Percentiles rank a stretch among this genome's conserved stretches.
Evolutionary conservation across 2,797 vertebrate species (phyloP).

Genomic region (Hozukius guyotensis): DNA sequence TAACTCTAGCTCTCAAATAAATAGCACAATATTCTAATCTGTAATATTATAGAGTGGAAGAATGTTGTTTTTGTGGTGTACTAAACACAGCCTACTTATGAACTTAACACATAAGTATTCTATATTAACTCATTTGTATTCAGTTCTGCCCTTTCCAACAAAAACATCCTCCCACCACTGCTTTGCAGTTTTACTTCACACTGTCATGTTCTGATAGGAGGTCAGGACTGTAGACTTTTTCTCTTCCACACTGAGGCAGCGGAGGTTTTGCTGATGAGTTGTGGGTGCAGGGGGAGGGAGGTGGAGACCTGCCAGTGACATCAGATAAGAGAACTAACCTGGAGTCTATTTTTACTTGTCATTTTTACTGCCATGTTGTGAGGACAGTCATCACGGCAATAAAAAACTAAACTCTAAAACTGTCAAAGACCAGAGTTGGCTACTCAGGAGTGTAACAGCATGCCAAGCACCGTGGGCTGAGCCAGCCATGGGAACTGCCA

Average conservation of each 20-base stretch:
- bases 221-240: neutral
- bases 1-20: neutral
- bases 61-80: neutral
- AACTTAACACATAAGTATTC: neutral
- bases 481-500: constrained; percentile 5
- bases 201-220: constrained; percentile 7
- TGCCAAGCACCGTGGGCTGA: constrained; percentile 9
- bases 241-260: neutral
- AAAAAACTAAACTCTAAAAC: constrained; percentile 31
- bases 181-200: neutral
- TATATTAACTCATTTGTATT: constrained; percentile 17
- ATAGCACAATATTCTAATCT: neutral
- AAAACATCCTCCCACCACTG: neutral
- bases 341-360: constrained; percentile 32
- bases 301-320: constrained; percentile 13
- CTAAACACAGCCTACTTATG: neutral
- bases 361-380: constrained; percentile 3
- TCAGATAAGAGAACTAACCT: constrained; percentile 37
- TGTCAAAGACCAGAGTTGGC: constrained; percentile 28
- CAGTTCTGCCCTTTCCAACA: neutral
- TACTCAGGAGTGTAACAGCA: neutral
- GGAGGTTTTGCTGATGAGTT: constrained; percentile 18
- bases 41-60: neutral
- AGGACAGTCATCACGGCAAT: constrained; percentile 23
- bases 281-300: neutral